Percentiles rank a stretch among this genome's conserved stretches.
These are phyloP conservation scores for Pseudopodoces humilis DNA, from an alignment of 2,113 vertebrate genomes.

Conservation along the genomic window DNA sequence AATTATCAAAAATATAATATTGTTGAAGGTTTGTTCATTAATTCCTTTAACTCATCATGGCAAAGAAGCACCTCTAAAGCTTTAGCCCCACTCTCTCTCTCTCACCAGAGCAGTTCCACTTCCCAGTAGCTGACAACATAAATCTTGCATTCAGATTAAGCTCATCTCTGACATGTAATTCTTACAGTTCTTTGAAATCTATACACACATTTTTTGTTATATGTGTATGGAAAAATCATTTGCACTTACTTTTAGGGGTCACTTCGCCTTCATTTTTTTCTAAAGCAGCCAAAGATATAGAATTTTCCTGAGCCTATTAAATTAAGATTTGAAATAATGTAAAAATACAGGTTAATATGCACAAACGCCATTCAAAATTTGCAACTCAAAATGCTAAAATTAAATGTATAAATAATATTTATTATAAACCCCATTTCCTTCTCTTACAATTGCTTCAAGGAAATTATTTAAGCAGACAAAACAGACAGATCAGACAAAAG, in stretches of 20 bases:
- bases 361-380: background rate
- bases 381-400: background rate
- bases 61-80: background rate
- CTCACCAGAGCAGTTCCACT: background rate
- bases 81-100: background rate
- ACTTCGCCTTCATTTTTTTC: slow-evolving; percentile 74
- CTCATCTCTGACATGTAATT: background rate
- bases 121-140: background rate
- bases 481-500: background rate
- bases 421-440: background rate
- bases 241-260: slow-evolving; percentile 76
- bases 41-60: background rate
- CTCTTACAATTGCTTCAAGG: background rate
- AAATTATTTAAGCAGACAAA: background rate
- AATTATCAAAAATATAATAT: background rate
- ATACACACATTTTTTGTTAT: background rate
- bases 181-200: background rate
- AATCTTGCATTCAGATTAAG: background rate
- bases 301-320: slow-evolving; percentile 77
- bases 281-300: slow-evolving; percentile 80
- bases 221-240: background rate
- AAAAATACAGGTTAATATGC: slow-evolving; percentile 10
- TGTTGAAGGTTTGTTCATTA: background rate
- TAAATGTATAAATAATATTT: background rate
- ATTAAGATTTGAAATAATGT: slow-evolving; percentile 14